A percentile compares a stretch with the other conserved stretches of the same genome.
Evolutionary conservation across 1,140 invertebrate species (phyloP).

Genomic region (Scaptomyza pallida): DNA sequence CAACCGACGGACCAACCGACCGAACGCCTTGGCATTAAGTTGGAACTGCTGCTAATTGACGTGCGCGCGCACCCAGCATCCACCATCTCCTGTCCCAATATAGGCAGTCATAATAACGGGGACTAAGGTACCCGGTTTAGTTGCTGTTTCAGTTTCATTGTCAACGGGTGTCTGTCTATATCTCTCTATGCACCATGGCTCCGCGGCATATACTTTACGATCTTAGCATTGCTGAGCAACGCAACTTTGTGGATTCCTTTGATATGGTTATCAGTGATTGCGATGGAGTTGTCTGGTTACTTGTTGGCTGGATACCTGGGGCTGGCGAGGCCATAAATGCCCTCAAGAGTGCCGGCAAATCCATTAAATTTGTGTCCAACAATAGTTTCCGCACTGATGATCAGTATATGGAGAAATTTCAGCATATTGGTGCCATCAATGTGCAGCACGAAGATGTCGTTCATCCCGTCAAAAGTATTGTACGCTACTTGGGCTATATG

Average conservation of each 20-base stretch:
- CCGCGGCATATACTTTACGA: conserved; percentile 68
- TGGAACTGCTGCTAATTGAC: conserved; percentile 43
- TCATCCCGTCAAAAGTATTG: conserved; percentile 73
- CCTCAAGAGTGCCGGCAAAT: conserved; percentile 87
- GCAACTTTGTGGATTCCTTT: conserved; percentile 68
- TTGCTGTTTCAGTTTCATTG: conserved; percentile 3
- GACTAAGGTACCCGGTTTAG: neutral
- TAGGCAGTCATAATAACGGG: conserved; percentile 10
- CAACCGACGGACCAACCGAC: no score
- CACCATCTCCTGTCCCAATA: conserved; percentile 9
- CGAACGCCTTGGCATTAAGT: conserved; percentile 30
- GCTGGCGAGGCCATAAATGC: conserved; percentile 85
- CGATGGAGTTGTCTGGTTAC: conserved; percentile 72
- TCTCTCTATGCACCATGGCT: conserved; percentile 42
- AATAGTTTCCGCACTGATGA: conserved; percentile 85
- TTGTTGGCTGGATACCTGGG: conserved; percentile 84
- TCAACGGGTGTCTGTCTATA: conserved; percentile 4
- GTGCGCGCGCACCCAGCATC: conserved; percentile 69
- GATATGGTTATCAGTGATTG: conserved; percentile 70
- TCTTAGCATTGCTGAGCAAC: conserved; percentile 60
- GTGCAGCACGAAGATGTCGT: conserved; percentile 64
- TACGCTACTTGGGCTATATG: conserved; percentile 60
- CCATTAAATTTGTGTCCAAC: conserved; percentile 89
- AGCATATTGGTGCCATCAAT: conserved; percentile 56
- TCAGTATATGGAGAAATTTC: conserved; percentile 78